Evolutionary conservation across 2,797 vertebrate species (phyloP), one percentile per base, ranked within the genome.

Genomic region (Parotocinclus haroldoi): DNA sequence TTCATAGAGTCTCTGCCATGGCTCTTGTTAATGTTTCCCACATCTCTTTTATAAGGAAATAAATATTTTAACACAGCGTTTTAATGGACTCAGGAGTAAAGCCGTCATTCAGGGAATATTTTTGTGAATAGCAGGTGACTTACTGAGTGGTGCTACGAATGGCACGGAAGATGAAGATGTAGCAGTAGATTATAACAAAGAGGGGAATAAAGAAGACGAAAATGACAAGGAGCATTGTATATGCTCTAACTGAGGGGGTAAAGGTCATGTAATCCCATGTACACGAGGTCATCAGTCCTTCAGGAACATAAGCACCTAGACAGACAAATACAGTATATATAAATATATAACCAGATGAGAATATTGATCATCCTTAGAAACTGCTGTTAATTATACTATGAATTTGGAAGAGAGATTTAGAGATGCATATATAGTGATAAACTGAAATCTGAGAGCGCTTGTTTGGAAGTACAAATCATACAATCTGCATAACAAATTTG

Each of bases 221-320:
- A 78, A 89, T 90, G 86, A 94, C 95, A 66, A 97, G 95, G 69
- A 96, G 86, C 93, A 96, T 95, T 0, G 95, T 98, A 83, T 98
- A 97, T 38, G 94, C 86, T 0, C 94, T 92, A 60, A 96, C 93
- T 0, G 92, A 90, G 0, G 96, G 94, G 0, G 92, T 96, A 63
- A 96, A 96, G 50, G 92, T 96, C 88, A 91, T 84, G 79, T 97
- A 98, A 87, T 98, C 93, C 96, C 95, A 98, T 1, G 93, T 92
- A 16, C 95, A 98, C 58, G 95, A 99, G 0, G 95, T 99, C 77
- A 98, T 67, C 51, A 99, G 85, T 12, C 95, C 96, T 73, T 99
- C 95, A 0, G 96, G 95, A 59, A 97, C 91, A 0, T 96, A 97
- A 0, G 95, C 95, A 40, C 95, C 96, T 98, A 48, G 39, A 58